Conservation (phyloP, 2,888 invertebrate genomes). For the Hydraecia micacea region DNA sequence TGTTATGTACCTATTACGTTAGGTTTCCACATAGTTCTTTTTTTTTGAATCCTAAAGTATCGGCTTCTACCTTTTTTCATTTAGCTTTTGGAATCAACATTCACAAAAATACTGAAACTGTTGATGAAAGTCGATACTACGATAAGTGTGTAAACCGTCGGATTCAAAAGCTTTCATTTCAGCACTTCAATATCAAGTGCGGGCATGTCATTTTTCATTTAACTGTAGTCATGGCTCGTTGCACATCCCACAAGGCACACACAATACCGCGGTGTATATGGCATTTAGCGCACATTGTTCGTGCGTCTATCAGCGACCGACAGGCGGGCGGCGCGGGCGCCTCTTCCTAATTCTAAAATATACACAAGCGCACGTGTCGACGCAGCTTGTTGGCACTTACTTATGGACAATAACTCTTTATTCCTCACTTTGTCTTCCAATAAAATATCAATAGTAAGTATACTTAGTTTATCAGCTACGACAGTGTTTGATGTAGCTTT, state of each 20-base stretch:
- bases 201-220: background rate
- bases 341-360: constrained; percentile 75
- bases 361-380: constrained; percentile 69
- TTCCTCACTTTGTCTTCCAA: constrained; percentile 62
- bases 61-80: too few relatives aligned
- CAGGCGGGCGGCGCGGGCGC: constrained; percentile 63
- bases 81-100: background rate
- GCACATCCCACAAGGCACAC: constrained; percentile 13
- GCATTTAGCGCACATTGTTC: constrained; percentile 63
- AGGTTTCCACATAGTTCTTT: background rate
- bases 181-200: background rate
- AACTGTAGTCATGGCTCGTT: background rate
- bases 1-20: background rate
- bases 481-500: constrained; percentile 11
- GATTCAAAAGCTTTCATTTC: background rate
- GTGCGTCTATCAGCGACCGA: constrained; percentile 68
- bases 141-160: background rate
- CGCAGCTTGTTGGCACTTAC: constrained; percentile 60
- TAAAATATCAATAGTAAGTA: constrained; percentile 19
- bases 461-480: constrained; percentile 9
- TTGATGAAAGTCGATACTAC: background rate
- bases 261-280: constrained; percentile 31
- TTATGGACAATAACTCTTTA: constrained; percentile 64
- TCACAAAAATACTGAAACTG: background rate
- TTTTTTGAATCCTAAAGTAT: background rate